Evolutionary conservation across 2,113 vertebrate species (phyloP), one percentile per base, ranked within the genome.

Genomic region (Amia ocellicauda): DNA sequence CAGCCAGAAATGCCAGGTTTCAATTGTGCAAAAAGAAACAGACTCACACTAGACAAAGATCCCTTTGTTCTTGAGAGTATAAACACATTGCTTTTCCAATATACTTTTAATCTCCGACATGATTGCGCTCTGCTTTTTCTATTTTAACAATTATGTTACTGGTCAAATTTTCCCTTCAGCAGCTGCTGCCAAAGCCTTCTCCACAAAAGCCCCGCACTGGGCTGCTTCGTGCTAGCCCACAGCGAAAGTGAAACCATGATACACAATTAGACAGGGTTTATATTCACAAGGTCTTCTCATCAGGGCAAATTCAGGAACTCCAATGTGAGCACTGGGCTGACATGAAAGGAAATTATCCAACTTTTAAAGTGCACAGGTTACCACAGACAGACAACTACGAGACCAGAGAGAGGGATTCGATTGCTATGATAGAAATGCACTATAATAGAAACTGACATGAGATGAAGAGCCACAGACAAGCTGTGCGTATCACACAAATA

Each of bases 331-430:
- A 26, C 45, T 52, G 45, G 47, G 53, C 45, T 29, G 16, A 41
- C 4, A 56, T 67, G 24, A 67, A 67, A 67, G 58, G 27, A 40
- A 11, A 42, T 58, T 47, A 8, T 23, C 27, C 41, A 7, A 27
- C n/a, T 17, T 31, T 13, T 11, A 14, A 9, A 10, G 5, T 16
- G 28, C 19, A 62, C 13, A 40, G 19, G 14, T 31, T 17, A 65
- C 47, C 23, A 7, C 58, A 53, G 14, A 41, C n/a, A 29, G 58
- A 54, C 28, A 9, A 4, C 3, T 14, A 24, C 8, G 16, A 27
- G 29, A 49, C 63, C n/a, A 9, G 41, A 13, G 24, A 45, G 41
- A 43, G 17, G 20, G 20, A 27, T 16, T n/a, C 19, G 7, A 22
- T 45, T 27, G 40, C 58, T 29, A n/a, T 28, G 42, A 43, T 41